Base-by-base conservation (phyloP, 2,797 vertebrate genomes). In the Chromis chromis region DNA sequence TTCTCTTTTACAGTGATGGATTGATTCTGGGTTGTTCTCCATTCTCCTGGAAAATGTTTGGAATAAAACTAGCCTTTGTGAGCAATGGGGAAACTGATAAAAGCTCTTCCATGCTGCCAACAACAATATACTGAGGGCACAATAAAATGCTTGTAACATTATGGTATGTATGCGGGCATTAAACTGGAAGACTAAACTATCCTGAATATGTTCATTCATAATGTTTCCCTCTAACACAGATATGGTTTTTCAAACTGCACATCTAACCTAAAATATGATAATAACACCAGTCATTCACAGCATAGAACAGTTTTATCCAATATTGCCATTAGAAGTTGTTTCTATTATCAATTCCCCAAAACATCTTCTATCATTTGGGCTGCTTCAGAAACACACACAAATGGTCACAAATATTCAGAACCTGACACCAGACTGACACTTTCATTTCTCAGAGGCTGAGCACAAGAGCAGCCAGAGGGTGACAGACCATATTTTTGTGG, bases 401-500 rank as follows among this genome's bases (percentile, higher is more conserved):
- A 65, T 25, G 58, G n/a, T 49, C 22, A 60, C 59, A 66, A 57
- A 71, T 68, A 65, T 63, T 60, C 78, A 73, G 22, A 60, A 44
- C 33, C 22, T 70, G 53, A 74, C 39, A 75, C 4, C 61, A 68
- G 33, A 63, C 33, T 69, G 69, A 73, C 78, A 61, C 54, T 73
- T 76, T 28, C 70, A 68, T 84, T 78, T 68, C 48, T 81, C 59
- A 54, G 53, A 62, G 28, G 56, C 25, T 71, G 44, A 65, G 73
- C 40, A 58, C 62, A 63, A 46, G 53, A 69, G 59, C 64, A 77
- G 63, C 67, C 67, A 64, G 64, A 39, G 53, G 80, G 78, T 77
- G 83, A 77, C 63, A 70, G 68, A 78, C 52, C 48, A 53, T 82
- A 82, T 71, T 81, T 84, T 62, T 78, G 80, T 71, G 62, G 77